Evolutionary conservation across 2,113 vertebrate species (phyloP).

Genomic region (Mormyrus iriodes): DNA sequence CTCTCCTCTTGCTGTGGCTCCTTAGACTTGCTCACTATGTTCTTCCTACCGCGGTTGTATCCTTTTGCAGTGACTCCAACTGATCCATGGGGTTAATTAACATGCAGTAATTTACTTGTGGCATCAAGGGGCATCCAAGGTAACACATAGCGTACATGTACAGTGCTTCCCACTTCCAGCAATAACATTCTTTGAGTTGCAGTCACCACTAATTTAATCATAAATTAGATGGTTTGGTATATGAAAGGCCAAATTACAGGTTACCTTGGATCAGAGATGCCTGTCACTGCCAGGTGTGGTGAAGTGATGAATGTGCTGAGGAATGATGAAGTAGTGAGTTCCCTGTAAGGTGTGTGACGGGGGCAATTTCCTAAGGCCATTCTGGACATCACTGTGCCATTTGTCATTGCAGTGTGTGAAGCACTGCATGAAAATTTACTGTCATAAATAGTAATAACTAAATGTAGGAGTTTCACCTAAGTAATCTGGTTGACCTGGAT

Average conservation of each 20-base stretch:
- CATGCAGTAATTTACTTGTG: background rate
- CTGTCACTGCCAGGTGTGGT: background rate
- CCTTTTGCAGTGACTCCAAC: background rate
- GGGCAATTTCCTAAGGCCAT: too few species aligned
- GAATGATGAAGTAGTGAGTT: background rate
- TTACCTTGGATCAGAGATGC: background rate
- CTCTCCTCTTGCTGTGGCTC: background rate
- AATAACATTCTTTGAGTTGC: background rate
- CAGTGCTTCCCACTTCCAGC: background rate
- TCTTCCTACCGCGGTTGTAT: background rate
- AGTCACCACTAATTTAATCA: background rate
- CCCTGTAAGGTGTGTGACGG: background rate
- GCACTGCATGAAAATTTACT: background rate
- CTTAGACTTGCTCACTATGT: background rate
- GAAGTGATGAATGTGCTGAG: background rate
- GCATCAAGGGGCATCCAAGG: background rate
- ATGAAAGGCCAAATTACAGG: background rate
- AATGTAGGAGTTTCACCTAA: background rate
- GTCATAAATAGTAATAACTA: background rate
- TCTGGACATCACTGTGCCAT: too few species aligned
- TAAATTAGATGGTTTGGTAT: background rate
- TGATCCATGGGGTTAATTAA: background rate
- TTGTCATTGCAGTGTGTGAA: background rate
- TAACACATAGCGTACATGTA: background rate
- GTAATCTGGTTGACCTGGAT: background rate